These are phyloP conservation scores for Boleophthalmus pectinirostris DNA, from an alignment of 2,113 vertebrate species.

Conservation along the genomic window DNA sequence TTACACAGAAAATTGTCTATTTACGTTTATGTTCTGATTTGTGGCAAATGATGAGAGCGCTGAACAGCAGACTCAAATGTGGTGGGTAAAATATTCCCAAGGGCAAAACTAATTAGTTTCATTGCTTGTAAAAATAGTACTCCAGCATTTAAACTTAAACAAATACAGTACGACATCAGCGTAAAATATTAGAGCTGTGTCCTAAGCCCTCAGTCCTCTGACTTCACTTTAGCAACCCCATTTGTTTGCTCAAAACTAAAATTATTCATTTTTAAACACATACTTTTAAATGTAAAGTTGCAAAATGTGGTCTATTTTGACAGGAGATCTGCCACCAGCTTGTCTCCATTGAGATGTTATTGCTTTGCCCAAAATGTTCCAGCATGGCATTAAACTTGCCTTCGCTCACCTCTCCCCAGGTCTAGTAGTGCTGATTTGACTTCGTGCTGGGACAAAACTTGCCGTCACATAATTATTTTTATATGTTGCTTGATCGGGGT, in stretches of 20 bases:
- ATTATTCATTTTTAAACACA: too few relatives aligned
- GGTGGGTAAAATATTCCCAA: slow-evolving; percentile 6
- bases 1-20: slow-evolving; percentile 1
- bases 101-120: slow-evolving; percentile 1
- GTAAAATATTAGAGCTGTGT: background rate
- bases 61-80: background rate
- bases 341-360: too few relatives aligned
- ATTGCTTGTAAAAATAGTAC: background rate
- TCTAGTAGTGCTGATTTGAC: background rate
- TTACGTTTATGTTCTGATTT: slow-evolving; percentile 14
- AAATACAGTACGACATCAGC: background rate
- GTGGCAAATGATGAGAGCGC: slow-evolving; percentile 1
- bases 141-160: background rate
- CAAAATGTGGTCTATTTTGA: too few relatives aligned
- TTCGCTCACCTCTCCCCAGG: background rate
- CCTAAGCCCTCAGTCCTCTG: too few relatives aligned
- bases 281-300: too few relatives aligned
- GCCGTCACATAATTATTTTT: background rate
- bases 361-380: too few relatives aligned
- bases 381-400: too few relatives aligned
- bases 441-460: background rate
- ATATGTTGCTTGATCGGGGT: background rate
- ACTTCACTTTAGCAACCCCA: too few relatives aligned
- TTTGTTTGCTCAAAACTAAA: too few relatives aligned
- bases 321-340: too few relatives aligned